These are phyloP conservation scores for Cottoperca gobio DNA, from an alignment of 2,797 vertebrate species.

Conservation along the genomic window DNA sequence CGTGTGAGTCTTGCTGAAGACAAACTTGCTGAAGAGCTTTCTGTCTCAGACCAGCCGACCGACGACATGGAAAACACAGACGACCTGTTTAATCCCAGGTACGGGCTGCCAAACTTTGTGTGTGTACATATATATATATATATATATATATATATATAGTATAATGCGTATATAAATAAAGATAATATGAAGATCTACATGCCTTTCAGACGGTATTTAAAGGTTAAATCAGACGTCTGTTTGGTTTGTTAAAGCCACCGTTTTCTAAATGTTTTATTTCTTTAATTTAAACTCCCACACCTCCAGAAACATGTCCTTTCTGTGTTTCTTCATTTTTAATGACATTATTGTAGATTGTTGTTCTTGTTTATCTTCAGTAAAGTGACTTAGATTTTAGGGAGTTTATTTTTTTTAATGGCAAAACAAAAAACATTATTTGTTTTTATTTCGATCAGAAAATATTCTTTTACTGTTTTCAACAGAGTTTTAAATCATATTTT, in stretches of 20 bases:
- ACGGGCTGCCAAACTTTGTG: too few relatives aligned
- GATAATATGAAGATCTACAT: too few relatives aligned
- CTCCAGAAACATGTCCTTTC: too few relatives aligned
- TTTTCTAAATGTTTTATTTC: neutral
- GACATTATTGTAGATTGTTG: neutral
- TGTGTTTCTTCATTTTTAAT: neutral
- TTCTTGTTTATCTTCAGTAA: too few relatives aligned
- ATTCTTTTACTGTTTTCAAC: neutral
- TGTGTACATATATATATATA: too few relatives aligned
- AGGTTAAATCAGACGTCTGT: neutral
- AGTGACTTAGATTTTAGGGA: neutral
- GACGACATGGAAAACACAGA: constrained; percentile 41
- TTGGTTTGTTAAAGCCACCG: neutral
- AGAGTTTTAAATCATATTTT: neutral
- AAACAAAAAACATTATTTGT: too few relatives aligned
- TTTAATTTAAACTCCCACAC: neutral
- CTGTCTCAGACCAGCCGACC: neutral
- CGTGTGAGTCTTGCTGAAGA: constrained; percentile 9
- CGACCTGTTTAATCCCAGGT: constrained; percentile 59
- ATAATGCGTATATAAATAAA: neutral
- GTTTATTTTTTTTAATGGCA: neutral
- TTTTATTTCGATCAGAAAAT: too few relatives aligned
- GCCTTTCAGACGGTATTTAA: neutral
- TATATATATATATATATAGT: too few relatives aligned
- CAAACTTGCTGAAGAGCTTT: neutral